These are phyloP conservation scores for Hippopotamus amphibius DNA, from an alignment of 2,113 vertebrate species.

Conservation along the genomic window DNA sequence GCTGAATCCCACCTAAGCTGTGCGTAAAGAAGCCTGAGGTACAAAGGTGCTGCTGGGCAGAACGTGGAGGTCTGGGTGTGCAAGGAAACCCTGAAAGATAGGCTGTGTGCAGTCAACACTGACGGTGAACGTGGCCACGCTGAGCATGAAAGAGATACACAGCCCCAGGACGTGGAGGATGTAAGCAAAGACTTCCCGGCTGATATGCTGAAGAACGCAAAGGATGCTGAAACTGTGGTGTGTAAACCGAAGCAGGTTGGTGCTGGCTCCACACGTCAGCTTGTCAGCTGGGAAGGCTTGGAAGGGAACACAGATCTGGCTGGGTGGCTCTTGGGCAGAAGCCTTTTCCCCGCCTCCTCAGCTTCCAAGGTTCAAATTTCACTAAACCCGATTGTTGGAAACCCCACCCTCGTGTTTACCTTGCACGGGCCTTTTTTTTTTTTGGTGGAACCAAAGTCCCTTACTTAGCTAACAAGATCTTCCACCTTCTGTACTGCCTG, in stretches of 20 bases:
- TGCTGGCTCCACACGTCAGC: neutral
- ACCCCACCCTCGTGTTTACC: slow-evolving; percentile 92
- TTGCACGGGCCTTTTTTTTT: slow-evolving; percentile 88
- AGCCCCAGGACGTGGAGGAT: neutral
- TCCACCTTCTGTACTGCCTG: slow-evolving; percentile 80
- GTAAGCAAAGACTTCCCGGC: neutral
- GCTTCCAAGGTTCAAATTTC: slow-evolving; percentile 89
- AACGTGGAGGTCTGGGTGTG: neutral
- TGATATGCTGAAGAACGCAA: neutral
- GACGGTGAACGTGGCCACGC: fast-evolving
- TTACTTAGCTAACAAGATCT: slow-evolving; percentile 81
- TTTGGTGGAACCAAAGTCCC: slow-evolving; percentile 86
- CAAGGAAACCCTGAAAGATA: neutral
- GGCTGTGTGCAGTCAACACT: fast-evolving
- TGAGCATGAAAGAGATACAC: fast-evolving
- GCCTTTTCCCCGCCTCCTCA: slow-evolving; percentile 63
- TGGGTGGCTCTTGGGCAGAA: slow-evolving; percentile 49
- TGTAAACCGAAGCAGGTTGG: neutral
- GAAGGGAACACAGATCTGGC: neutral
- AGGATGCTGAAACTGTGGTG: neutral
- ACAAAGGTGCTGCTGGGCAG: neutral
- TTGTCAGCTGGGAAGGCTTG: neutral
- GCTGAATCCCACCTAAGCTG: neutral
- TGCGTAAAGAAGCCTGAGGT: neutral
- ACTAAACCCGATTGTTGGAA: slow-evolving; percentile 78